Evolutionary conservation across 2,888 invertebrate species (phyloP).

Genomic region (Halictus ligatus): DNA sequence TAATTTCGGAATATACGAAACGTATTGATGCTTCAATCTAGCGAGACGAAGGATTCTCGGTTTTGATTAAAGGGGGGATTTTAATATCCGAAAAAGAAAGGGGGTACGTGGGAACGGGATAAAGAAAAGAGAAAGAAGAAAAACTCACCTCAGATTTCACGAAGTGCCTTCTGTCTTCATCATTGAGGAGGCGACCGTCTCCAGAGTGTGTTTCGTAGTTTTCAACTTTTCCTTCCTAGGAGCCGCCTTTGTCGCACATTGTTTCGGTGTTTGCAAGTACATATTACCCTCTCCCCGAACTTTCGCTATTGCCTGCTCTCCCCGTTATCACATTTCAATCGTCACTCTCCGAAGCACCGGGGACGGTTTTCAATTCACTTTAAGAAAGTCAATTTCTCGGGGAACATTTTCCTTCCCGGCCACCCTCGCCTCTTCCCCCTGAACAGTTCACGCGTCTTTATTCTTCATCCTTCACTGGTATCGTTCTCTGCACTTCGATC

Average conservation of each 20-base stretch:
- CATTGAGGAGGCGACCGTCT: constrained; percentile 39
- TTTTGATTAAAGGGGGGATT: background rate
- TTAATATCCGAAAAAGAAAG: background rate
- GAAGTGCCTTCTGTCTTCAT: constrained; percentile 41
- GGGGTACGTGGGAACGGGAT: background rate
- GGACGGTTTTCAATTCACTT: constrained; percentile 15
- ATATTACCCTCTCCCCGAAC: constrained; percentile 30
- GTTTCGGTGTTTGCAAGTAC: constrained; percentile 21
- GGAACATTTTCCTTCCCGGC: constrained; percentile 1
- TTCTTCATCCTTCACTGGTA: constrained; percentile 13
- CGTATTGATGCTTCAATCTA: background rate
- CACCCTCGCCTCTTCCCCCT: background rate
- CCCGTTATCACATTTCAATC: constrained; percentile 38
- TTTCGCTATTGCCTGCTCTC: background rate
- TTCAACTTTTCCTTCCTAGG: constrained; percentile 34
- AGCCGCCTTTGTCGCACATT: constrained; percentile 45
- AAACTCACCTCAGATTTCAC: constrained; percentile 52
- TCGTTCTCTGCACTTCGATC: constrained; percentile 5
- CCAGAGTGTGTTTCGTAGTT: constrained; percentile 24
- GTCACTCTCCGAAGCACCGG: constrained; percentile 24
- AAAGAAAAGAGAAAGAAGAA: background rate
- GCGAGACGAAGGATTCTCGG: background rate
- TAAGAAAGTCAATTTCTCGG: background rate
- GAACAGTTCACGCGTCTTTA: background rate
- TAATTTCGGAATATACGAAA: background rate